Conservation (phyloP, 2,888 invertebrate species). For the Kuschelorhynchus macadamiae region DNA sequence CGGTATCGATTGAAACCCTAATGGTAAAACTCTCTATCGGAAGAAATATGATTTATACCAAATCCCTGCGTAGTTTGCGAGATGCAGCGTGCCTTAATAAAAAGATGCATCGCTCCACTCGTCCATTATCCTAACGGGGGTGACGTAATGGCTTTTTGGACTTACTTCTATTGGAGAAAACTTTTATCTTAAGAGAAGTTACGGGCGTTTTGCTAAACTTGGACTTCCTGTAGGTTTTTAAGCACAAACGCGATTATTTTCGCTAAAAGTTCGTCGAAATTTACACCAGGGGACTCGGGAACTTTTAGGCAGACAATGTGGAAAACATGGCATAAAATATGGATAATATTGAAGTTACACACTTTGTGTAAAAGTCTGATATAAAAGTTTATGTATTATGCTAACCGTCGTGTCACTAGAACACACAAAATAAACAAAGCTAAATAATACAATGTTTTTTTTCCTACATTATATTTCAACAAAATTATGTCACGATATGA, state of each 20-base stretch:
- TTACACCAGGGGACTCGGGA: constrained; percentile 20
- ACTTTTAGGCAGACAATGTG: constrained; percentile 35
- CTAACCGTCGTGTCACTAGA: no score
- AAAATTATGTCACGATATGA: no score
- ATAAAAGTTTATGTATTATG: constrained; percentile 21
- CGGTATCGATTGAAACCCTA: background rate
- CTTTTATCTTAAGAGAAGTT: constrained; percentile 60
- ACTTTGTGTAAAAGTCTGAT: constrained; percentile 12
- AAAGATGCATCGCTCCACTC: constrained; percentile 30
- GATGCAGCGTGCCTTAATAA: constrained; percentile 35
- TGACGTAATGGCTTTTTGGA: constrained; percentile 62
- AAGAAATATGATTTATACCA: constrained; percentile 30
- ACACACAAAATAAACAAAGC: no score
- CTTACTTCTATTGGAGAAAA: constrained; percentile 61
- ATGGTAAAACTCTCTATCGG: constrained; percentile 21
- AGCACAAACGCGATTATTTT: constrained; percentile 24
- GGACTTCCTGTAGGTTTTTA: constrained; percentile 11
- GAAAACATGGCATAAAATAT: constrained; percentile 36
- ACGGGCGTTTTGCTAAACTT: constrained; percentile 49
- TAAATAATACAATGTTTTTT: no score
- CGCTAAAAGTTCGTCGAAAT: constrained; percentile 22
- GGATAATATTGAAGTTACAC: constrained; percentile 33
- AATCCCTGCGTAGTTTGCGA: constrained; percentile 30
- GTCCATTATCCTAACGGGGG: constrained; percentile 48
- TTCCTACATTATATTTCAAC: no score